Percentiles rank a stretch among this genome's conserved stretches.
Evolutionary conservation across 2,113 vertebrate species (phyloP).

Genomic region (Okapia johnstoni): DNA sequence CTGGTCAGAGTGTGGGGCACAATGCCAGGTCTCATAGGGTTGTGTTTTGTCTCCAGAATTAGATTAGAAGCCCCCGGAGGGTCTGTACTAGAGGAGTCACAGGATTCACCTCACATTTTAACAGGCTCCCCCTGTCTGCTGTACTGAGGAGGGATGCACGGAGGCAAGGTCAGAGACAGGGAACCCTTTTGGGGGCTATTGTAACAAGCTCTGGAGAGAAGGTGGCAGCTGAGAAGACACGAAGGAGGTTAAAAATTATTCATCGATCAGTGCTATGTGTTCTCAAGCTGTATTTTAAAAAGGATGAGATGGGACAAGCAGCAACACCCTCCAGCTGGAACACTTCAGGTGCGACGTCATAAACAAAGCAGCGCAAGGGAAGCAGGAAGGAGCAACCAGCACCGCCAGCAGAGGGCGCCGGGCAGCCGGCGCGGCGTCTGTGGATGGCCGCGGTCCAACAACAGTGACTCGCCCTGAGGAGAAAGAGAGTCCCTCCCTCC

Average conservation of each 20-base stretch:
- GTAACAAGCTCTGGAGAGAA: background rate
- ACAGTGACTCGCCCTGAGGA: background rate
- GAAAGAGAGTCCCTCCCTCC: background rate
- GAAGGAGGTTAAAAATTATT: background rate
- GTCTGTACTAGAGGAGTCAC: background rate
- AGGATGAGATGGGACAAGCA: background rate
- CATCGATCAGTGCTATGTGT: background rate
- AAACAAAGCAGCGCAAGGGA: accelerated
- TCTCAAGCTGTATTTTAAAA: background rate
- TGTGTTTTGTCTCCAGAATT: background rate
- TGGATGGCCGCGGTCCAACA: accelerated
- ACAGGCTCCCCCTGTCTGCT: background rate
- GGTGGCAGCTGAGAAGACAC: background rate
- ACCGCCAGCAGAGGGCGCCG: background rate
- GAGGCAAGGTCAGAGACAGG: background rate
- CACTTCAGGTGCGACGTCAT: background rate
- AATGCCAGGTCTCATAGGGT: accelerated
- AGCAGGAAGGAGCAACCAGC: accelerated
- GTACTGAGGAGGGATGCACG: background rate
- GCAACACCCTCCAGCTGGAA: accelerated
- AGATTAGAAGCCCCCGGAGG: background rate
- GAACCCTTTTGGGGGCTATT: accelerated
- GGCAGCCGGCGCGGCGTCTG: accelerated
- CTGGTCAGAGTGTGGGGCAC: background rate
- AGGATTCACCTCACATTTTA: background rate